A percentile compares a stretch with the other conserved stretches of the same genome.
These are phyloP conservation scores for Epinotia demarniana DNA, from an alignment of 2,888 invertebrate species.

Conservation along the genomic window DNA sequence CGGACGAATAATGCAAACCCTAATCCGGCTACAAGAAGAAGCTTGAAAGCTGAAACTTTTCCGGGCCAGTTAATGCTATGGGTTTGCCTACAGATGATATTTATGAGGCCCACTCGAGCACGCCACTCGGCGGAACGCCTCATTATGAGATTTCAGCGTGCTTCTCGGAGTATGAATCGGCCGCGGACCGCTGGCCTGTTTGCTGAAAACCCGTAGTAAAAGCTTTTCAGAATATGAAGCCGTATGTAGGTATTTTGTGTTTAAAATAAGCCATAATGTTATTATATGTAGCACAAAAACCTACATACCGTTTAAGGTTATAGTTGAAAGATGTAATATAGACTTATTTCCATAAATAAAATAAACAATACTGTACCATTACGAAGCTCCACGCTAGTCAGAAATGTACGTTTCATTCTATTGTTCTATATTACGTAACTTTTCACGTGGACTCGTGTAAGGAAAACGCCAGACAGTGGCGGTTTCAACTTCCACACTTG, in stretches of 20 bases:
- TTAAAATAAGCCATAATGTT: background rate
- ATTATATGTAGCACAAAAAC: background rate
- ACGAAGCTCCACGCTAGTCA: conserved; percentile 48
- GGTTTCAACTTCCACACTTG: conserved; percentile 38
- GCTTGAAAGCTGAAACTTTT: conserved; percentile 51
- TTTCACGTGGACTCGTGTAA: conserved; percentile 49
- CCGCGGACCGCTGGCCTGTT: conserved; percentile 50
- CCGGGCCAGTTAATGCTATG: conserved; percentile 59
- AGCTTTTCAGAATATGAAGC: conserved; percentile 1
- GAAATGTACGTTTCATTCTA: conserved; percentile 56
- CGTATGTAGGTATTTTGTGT: background rate
- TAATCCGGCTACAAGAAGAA: background rate
- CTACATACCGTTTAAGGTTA: background rate
- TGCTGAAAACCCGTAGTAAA: conserved; percentile 12
- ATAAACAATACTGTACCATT: conserved; percentile 18
- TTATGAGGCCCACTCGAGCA: conserved; percentile 64
- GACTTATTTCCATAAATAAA: background rate
- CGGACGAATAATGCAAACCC: no score
- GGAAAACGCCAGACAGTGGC: conserved; percentile 52
- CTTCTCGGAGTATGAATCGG: conserved; percentile 66
- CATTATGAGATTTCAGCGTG: conserved; percentile 69
- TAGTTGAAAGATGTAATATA: background rate
- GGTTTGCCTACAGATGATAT: conserved; percentile 61
- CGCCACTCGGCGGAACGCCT: conserved; percentile 61
- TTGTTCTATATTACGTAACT: conserved; percentile 64